Percentiles rank a stretch among this genome's conserved stretches.
phyloP scores from a whole-genome alignment of 2,888 invertebrate genomes.

The Lagria hirta region DNA sequence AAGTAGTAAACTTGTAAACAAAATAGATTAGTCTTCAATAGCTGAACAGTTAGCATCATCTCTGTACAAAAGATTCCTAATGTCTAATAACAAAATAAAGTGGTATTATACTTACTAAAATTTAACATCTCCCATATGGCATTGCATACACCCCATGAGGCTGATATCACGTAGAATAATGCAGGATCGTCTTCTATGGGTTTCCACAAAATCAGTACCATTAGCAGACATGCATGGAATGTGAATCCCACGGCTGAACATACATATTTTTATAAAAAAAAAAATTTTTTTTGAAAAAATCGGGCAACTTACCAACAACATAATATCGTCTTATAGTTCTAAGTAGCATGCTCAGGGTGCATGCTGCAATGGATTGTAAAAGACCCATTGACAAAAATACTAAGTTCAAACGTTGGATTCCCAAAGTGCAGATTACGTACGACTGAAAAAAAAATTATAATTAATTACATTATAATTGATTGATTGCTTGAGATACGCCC shows the following conservation, averaged over 20 bases:
- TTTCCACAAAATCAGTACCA: constrained; percentile 77
- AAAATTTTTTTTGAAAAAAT: constrained; percentile 7
- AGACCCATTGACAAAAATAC: constrained; percentile 74
- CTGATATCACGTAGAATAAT: constrained; percentile 79
- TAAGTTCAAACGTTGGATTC: constrained; percentile 71
- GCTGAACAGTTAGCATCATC: too few species aligned
- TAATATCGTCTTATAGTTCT: constrained; percentile 73
- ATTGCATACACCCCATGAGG: constrained; percentile 85
- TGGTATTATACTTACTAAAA: constrained; percentile 57
- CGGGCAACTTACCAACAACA: constrained; percentile 62
- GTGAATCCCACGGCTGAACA: constrained; percentile 72
- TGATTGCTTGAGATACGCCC: constrained; percentile 3
- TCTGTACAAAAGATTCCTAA: too few species aligned
- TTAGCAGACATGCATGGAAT: constrained; percentile 75
- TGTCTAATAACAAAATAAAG: too few species aligned
- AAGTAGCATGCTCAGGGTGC: constrained; percentile 77
- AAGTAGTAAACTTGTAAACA: too few species aligned
- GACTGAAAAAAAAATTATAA: constrained; percentile 66
- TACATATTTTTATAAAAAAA: constrained; percentile 8
- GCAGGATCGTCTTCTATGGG: constrained; percentile 80
- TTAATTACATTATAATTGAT: constrained; percentile 4
- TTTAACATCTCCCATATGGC: constrained; percentile 79
- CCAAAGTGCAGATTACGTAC: constrained; percentile 80
- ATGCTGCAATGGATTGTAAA: constrained; percentile 74
- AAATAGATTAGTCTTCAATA: too few species aligned